A percentile compares a stretch with the other conserved stretches of the same genome.
Evolutionary conservation across 2,797 vertebrate genomes (phyloP).

Genomic region (Macroramphosus scolopax): DNA sequence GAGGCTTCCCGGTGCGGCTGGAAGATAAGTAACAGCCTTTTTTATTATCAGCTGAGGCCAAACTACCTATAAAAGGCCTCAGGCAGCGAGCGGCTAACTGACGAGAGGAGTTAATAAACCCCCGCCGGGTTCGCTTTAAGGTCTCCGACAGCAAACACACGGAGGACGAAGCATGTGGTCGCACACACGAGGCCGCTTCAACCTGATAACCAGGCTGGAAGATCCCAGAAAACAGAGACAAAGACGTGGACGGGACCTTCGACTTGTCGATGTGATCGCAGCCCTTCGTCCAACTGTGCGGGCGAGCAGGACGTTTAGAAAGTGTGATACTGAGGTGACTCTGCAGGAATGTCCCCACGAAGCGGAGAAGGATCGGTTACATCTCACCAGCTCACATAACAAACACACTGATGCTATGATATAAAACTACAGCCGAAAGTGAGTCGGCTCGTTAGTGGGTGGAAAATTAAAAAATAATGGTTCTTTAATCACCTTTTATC

Average conservation of each 20-base stretch:
- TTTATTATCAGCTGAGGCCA: slow-evolving; percentile 43
- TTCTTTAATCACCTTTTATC: no score
- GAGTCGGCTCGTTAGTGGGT: no score
- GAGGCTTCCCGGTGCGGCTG: slow-evolving; percentile 26
- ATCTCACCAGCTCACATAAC: slow-evolving; percentile 19
- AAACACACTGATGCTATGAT: no score
- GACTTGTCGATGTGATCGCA: no score
- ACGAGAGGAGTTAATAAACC: slow-evolving; percentile 63
- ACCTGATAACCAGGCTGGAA: slow-evolving; percentile 22
- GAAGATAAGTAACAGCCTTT: slow-evolving; percentile 54
- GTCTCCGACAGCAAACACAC: slow-evolving; percentile 31
- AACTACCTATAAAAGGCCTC: slow-evolving; percentile 34
- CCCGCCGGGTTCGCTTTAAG: slow-evolving; percentile 50
- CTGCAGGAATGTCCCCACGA: slow-evolving; percentile 31
- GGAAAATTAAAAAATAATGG: no score
- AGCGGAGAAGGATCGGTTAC: slow-evolving; percentile 26
- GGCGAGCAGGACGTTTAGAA: neutral
- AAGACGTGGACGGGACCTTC: neutral
- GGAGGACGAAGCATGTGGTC: slow-evolving; percentile 17
- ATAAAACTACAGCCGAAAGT: no score
- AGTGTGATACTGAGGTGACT: slow-evolving; percentile 20
- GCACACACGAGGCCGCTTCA: slow-evolving; percentile 40
- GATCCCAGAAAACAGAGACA: slow-evolving; percentile 8
- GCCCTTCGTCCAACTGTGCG: no score
- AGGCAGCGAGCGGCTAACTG: slow-evolving; percentile 27